Evolutionary conservation across 2,113 vertebrate genomes (phyloP).

Genomic region (Pipra filicauda): DNA sequence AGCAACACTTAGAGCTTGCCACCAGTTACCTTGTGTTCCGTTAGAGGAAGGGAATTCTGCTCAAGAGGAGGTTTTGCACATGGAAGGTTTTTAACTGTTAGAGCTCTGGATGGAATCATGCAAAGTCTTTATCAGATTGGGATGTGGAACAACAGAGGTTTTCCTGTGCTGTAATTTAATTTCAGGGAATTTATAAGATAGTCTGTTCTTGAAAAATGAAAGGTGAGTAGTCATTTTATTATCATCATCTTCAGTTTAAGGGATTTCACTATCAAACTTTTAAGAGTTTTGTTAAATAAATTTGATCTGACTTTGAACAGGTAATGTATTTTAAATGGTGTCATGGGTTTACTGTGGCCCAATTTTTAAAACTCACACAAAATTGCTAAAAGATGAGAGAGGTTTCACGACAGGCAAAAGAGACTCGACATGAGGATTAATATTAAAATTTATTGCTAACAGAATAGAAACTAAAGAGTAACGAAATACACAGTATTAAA

Average conservation of each 20-base stretch:
- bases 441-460: too few species aligned
- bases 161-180: not conserved
- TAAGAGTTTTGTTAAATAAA: not conserved
- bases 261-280: not conserved
- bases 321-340: not conserved
- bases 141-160: not conserved
- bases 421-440: too few species aligned
- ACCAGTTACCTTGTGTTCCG: not conserved
- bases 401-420: too few species aligned
- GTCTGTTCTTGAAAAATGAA: not conserved
- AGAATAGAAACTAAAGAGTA: too few species aligned
- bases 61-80: not conserved
- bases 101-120: not conserved
- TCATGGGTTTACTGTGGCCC: too few species aligned
- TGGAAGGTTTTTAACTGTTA: not conserved
- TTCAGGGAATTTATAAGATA: not conserved
- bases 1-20: not conserved
- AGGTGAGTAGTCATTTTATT: not conserved
- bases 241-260: not conserved
- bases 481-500: too few species aligned
- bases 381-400: too few species aligned
- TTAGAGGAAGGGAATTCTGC: not conserved
- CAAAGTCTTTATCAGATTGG: not conserved
- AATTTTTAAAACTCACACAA: too few species aligned
- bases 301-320: not conserved